phyloP scores from a whole-genome alignment of 2,797 vertebrate genomes.

The Pitangus sulphuratus region DNA sequence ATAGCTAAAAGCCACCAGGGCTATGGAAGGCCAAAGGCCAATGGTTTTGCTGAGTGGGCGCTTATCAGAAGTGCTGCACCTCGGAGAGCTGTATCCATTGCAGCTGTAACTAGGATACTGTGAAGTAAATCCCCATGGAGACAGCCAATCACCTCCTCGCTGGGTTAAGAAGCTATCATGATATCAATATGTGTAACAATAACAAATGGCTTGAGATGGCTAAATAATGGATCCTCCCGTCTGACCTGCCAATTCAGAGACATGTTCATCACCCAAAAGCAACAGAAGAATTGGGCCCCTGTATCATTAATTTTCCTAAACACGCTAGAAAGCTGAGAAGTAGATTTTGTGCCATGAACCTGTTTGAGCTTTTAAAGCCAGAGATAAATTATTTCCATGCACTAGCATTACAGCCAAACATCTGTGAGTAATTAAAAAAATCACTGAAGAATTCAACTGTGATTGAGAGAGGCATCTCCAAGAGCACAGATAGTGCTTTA shows the following conservation, averaged over 20 bases:
- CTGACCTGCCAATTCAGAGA: constrained; percentile 60
- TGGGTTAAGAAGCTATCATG: constrained; percentile 61
- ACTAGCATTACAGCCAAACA: constrained; percentile 65
- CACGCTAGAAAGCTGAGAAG: constrained; percentile 52
- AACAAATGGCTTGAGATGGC: constrained; percentile 68
- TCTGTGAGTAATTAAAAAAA: constrained; percentile 73
- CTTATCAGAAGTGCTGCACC: constrained; percentile 12
- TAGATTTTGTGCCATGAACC: constrained; percentile 64
- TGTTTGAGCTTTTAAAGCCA: constrained; percentile 73
- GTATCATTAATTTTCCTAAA: constrained; percentile 73
- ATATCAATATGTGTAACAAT: constrained; percentile 71
- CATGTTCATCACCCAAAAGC: constrained; percentile 44
- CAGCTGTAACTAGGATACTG: constrained; percentile 49
- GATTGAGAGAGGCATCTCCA: constrained; percentile 13
- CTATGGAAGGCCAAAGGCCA: not conserved
- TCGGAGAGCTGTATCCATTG: constrained; percentile 3
- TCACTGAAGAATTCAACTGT: constrained; percentile 54
- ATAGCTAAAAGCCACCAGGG: not conserved
- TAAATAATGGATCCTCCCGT: constrained; percentile 68
- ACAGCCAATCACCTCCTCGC: constrained; percentile 44
- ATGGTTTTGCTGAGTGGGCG: not conserved
- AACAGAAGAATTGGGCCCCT: constrained; percentile 23
- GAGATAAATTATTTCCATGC: constrained; percentile 72
- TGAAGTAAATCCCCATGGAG: constrained; percentile 75
- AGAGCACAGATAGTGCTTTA: constrained; percentile 11